Evolutionary conservation across 2,113 vertebrate species (phyloP), one percentile per base, ranked within the genome.

Genomic region (Coryphaenoides rupestris): DNA sequence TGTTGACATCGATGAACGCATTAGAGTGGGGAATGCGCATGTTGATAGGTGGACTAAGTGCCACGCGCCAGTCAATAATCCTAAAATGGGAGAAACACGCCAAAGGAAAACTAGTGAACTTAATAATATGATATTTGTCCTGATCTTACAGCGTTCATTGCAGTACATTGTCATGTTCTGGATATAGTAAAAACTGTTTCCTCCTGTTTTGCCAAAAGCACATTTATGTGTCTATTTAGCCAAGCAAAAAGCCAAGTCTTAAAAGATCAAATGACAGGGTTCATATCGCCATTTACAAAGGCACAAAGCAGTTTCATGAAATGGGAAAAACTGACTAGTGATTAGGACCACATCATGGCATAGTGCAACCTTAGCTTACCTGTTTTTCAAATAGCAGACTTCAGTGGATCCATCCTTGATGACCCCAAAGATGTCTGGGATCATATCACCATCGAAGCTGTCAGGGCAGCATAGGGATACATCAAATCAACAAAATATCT

Each of bases 381-480:
- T 71, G 77, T 87, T 85, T 4, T 88, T 78, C 9, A 94, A 65
- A 75, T 80, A 88, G 68, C 90, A 93, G 70, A 98, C 87, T 81
- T 93, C 88, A 5, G 92, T 92, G n/a, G 77, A 76, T 1, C 33
- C 33, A 10, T 78, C 72, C 22, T 60, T 78, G 5, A 70, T 87
- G 24, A 86, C 66, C 73, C 96, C 97, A 84, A 98, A 95, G 64
- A 99, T 62, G 53, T 98, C 97, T 74, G 97, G 96, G 83, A 98
- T 93, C 91, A 98, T 91, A 71, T 99, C 95, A 26, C 95, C 97
- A 73, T 99, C 94, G 79, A 96, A 98, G 83, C 95, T 98, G 87
- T 63, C 86, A 73, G 1, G 46, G 9, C 12, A 89, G 28, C 55
- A 40, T 73, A 3, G 3, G 1, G 53, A 53, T 55, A 21, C 21